These are phyloP conservation scores for Macroramphosus scolopax DNA, from an alignment of 2,797 vertebrate species.

Conservation along the genomic window DNA sequence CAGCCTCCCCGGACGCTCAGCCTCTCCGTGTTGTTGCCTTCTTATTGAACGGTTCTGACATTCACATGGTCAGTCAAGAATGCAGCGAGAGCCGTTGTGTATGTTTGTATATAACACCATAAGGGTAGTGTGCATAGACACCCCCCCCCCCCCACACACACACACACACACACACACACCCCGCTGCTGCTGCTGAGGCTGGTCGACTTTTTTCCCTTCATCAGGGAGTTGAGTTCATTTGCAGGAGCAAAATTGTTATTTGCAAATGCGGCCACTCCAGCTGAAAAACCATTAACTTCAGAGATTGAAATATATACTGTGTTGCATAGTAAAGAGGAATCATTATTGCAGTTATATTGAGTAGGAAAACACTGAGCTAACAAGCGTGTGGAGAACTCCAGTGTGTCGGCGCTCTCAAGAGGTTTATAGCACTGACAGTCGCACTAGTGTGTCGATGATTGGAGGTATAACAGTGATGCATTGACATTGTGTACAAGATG, in stretches of 20 bases:
- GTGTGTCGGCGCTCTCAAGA: conserved; percentile 24
- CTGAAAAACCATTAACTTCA: conserved; percentile 63
- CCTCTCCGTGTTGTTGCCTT: conserved; percentile 28
- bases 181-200: conserved; percentile 37
- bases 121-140: conserved; percentile 23
- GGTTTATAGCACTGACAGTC: too few relatives aligned
- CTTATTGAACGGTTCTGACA: conserved; percentile 47
- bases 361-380: conserved; percentile 37
- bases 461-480: too few relatives aligned
- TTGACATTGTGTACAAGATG: too few relatives aligned
- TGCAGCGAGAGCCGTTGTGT: conserved; percentile 23
- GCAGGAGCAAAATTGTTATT: conserved; percentile 61
- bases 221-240: conserved; percentile 66
- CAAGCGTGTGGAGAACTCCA: conserved; percentile 46
- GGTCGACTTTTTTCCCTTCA: conserved; percentile 58
- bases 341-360: conserved; percentile 58
- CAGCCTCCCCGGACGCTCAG: conserved; percentile 48
- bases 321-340: conserved; percentile 54
- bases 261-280: conserved; percentile 58
- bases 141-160: too few relatives aligned
- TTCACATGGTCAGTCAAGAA: conserved; percentile 47
- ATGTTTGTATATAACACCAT: conserved; percentile 40
- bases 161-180: too few relatives aligned
- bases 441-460: too few relatives aligned
- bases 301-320: conserved; percentile 61